Percentiles rank a stretch among this genome's conserved stretches.
Conservation (phyloP, 2,797 vertebrate genomes). For the Lithobates pipiens region DNA sequence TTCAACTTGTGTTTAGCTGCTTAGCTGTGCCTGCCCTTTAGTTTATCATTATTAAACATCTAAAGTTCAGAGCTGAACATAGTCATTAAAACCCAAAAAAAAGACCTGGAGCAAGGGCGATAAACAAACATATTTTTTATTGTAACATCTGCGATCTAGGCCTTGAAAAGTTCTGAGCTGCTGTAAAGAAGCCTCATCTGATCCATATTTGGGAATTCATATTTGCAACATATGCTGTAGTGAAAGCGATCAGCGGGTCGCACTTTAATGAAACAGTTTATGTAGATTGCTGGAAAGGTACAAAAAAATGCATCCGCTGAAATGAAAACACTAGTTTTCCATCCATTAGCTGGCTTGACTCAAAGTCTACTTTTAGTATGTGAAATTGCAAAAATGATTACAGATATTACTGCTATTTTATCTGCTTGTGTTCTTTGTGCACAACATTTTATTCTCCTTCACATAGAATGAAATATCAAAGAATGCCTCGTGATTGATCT, state of each 20-base stretch:
- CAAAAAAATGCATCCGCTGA: not conserved
- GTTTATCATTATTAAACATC: not conserved
- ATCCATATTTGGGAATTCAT: constrained; percentile 9
- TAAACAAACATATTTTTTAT: constrained; percentile 9
- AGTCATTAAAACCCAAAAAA: not conserved
- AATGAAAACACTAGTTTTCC: not conserved
- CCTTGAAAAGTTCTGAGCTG: not conserved
- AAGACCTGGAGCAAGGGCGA: not conserved
- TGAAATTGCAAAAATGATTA: constrained; percentile 18
- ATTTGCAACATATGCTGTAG: not conserved
- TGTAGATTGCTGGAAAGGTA: constrained; percentile 3
- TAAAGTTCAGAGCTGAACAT: not conserved
- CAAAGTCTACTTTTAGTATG: not conserved
- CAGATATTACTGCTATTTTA: constrained; percentile 4
- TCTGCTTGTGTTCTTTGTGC: not conserved
- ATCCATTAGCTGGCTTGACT: not conserved
- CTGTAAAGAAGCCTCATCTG: not conserved
- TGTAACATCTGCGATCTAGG: not conserved
- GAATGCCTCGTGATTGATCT: not conserved
- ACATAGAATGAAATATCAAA: not conserved
- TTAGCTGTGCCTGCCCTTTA: not conserved
- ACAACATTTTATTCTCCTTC: constrained; percentile 1
- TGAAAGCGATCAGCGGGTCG: constrained; percentile 3
- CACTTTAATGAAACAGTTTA: constrained; percentile 9
- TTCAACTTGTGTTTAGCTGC: not conserved